Evolutionary conservation across 1,140 invertebrate genomes (phyloP).

Genomic region (Alviniconcha marisindica): DNA sequence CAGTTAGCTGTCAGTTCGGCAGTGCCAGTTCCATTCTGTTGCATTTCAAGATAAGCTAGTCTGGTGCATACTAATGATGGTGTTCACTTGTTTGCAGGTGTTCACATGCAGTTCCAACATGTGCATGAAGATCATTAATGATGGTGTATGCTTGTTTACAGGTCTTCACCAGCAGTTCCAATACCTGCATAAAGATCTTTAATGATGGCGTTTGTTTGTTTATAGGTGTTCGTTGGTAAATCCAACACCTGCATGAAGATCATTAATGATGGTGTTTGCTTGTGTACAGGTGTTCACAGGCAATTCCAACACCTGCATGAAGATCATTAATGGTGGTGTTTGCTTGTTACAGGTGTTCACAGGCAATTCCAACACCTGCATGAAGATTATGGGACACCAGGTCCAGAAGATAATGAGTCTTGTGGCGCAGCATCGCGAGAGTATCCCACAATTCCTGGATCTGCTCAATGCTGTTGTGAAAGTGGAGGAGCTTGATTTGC

Average conservation of each 20-base stretch:
- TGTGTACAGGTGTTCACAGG: conserved; percentile 70
- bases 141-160: not conserved
- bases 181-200: too few species aligned
- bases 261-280: not conserved
- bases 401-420: conserved; percentile 70
- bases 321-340: conserved; percentile 58
- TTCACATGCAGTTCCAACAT: not conserved
- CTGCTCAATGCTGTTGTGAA: conserved; percentile 72
- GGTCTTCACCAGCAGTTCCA: not conserved
- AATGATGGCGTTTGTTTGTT: not conserved
- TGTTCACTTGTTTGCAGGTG: not conserved
- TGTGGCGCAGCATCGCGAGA: conserved; percentile 59
- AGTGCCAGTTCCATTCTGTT: too few species aligned
- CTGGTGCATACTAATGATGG: not conserved
- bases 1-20: too few species aligned
- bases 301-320: conserved; percentile 72
- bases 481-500: conserved; percentile 72
- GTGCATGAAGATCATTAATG: too few species aligned
- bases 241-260: conserved; percentile 66
- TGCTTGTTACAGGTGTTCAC: conserved; percentile 67
- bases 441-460: conserved; percentile 72
- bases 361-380: conserved; percentile 70
- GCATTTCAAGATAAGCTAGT: too few species aligned
- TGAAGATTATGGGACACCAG: conserved; percentile 68
- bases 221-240: conserved; percentile 73